Evolutionary conservation across 2,888 invertebrate species (phyloP).

Genomic region (Rhopalosiphum nymphaeae): DNA sequence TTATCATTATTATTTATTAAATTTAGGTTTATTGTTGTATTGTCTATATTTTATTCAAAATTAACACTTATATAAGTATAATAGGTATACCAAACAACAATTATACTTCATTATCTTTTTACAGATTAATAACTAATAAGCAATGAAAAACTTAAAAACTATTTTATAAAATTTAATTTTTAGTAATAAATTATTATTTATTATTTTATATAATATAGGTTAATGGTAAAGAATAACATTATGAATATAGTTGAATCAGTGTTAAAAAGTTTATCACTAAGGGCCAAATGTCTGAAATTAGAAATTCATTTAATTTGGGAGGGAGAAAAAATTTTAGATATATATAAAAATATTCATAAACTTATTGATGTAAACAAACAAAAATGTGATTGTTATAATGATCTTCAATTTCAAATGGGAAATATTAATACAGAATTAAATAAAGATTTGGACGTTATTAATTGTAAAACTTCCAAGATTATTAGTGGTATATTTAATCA

Average conservation of each 20-base stretch:
- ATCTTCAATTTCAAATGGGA: constrained; percentile 10
- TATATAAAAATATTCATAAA: constrained; percentile 6
- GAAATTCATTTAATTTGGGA: constrained; percentile 38
- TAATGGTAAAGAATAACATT: constrained; percentile 49
- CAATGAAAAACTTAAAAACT: not conserved
- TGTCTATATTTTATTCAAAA: not conserved
- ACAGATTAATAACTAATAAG: not conserved
- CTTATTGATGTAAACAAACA: constrained; percentile 7
- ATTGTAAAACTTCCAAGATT: not conserved
- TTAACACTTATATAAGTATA: not conserved
- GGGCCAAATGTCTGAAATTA: constrained; percentile 21
- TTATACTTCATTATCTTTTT: not conserved
- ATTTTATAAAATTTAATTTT: not conserved
- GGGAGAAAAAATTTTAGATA: constrained; percentile 43
- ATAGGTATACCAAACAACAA: not conserved
- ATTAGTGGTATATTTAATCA: constrained; percentile 22
- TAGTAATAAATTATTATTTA: not conserved
- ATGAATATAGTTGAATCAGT: constrained; percentile 7
- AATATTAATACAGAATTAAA: constrained; percentile 4
- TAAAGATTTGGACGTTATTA: constrained; percentile 32
- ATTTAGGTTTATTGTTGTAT: not conserved
- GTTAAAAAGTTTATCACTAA: constrained; percentile 2
- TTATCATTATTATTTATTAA: not conserved
- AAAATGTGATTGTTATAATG: constrained; percentile 20
- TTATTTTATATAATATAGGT: constrained; percentile 26